Conservation (phyloP, 2,888 invertebrate genomes). For the Mylabris sibirica region DNA sequence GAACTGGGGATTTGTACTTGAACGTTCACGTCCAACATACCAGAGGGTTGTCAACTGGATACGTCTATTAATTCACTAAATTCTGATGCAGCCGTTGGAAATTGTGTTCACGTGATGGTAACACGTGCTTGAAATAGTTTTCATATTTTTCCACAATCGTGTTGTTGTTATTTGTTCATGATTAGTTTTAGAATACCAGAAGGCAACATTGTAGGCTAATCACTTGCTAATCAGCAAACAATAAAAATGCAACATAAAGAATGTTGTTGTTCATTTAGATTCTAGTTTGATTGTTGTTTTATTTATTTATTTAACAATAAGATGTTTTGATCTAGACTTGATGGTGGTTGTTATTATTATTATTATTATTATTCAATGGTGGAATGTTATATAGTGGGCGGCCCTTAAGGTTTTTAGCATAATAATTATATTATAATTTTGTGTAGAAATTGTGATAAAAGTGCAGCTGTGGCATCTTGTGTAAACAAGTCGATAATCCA, state of each 20-base stretch:
- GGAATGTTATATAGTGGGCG: neutral
- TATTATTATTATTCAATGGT: too few relatives aligned
- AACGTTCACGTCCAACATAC: neutral
- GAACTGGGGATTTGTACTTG: neutral
- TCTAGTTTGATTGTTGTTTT: neutral
- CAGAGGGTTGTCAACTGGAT: conserved; percentile 5
- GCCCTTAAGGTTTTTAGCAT: neutral
- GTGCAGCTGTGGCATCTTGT: neutral
- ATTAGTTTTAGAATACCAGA: neutral
- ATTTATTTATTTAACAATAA: neutral
- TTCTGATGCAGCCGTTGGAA: neutral
- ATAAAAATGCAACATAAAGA: neutral
- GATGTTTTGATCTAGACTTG: neutral
- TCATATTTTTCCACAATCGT: neutral
- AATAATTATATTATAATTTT: neutral
- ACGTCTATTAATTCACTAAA: neutral
- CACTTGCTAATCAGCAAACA: neutral
- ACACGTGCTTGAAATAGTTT: too few relatives aligned
- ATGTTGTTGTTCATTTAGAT: neutral
- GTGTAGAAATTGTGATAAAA: neutral
- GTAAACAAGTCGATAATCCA: neutral
- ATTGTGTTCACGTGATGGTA: neutral
- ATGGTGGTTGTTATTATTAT: neutral
- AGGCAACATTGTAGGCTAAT: neutral
- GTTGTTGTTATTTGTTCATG: neutral